Evolutionary conservation across 1,140 invertebrate genomes (phyloP), one percentile per base, ranked within the genome.

Genomic region (Dinoponera quadriceps): DNA sequence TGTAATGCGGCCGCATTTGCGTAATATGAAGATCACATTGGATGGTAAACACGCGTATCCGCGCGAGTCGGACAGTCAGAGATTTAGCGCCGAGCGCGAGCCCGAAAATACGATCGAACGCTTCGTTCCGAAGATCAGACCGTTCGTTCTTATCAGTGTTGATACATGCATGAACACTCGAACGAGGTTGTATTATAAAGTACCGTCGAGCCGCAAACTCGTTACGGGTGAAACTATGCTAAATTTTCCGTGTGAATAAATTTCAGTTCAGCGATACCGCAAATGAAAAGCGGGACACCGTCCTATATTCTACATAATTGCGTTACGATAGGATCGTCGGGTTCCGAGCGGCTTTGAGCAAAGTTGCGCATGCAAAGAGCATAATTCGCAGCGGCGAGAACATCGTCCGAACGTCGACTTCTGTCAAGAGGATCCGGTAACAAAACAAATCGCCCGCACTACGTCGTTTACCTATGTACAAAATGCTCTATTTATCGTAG

Each of bases 361-460:
- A 65, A 38, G 11, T 57, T 59, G 38, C 18, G 51, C 25, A 44
- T 11, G 51, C 18, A 54, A 18, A 9, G 9, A 22, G 7, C 18
- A 29, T 80, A 80, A 80, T 80, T 80, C 14, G 51, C 33, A 55
- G 9, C 29, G n/a, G 38, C 27, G 54, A 71, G 57, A 80, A 27
- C 33, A 77, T 27, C 55, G 33, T 63, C n/a, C 44, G 55, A 75
- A 88, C 49, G 85, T 82, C 85, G 84, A 88, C 14, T 85, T 88
- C 75, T 63, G 72, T 81, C 49, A 87, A 77, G 75, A 44, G 22
- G 27, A 74, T 80, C 44, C 55, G 27, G 11, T 62, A 85, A 77
- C 44, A 63, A 71, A 84, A 88, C 48, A 88, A 65, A 54, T 77
- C 33, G 9, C 38, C 51, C 4, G n/a, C 84, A 87, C 85, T 83